A percentile compares a stretch with the other conserved stretches of the same genome.
These are phyloP conservation scores for Stenoptilia bipunctidactyla DNA, from an alignment of 2,888 invertebrate genomes.

Conservation along the genomic window DNA sequence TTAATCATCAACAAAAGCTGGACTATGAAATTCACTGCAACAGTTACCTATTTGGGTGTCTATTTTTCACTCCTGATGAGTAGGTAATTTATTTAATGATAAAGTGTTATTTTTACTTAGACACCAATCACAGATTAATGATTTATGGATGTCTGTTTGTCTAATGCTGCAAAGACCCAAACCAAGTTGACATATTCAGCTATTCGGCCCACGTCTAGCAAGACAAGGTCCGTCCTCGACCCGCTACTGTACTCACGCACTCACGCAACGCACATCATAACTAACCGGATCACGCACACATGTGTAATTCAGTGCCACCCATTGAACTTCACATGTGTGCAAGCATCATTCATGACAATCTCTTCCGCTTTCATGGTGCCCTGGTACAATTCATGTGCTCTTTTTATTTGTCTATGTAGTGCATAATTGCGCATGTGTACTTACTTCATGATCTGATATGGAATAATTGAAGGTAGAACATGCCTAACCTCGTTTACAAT, in stretches of 20 bases:
- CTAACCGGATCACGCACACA: slow-evolving; percentile 31
- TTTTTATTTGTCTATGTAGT: not conserved
- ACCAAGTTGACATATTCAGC: not conserved
- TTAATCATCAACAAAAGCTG: no score
- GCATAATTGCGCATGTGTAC: no score
- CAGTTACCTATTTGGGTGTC: no score
- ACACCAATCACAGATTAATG: no score
- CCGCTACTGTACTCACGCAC: slow-evolving; percentile 20
- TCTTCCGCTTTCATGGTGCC: not conserved
- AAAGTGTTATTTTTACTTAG: no score
- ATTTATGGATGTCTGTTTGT: no score
- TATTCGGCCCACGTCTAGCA: slow-evolving; percentile 1
- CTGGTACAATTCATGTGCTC: slow-evolving; percentile 10
- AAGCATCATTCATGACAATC: not conserved
- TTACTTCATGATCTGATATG: no score
- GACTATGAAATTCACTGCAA: no score
- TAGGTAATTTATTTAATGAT: no score
- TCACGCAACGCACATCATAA: slow-evolving; percentile 15
- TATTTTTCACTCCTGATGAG: no score
- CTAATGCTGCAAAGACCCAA: slow-evolving; percentile 27
- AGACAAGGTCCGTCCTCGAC: slow-evolving; percentile 26
- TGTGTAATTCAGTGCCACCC: slow-evolving; percentile 6
- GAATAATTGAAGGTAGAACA: not conserved
- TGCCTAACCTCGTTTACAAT: no score
- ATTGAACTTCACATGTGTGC: slow-evolving; percentile 16